phyloP scores from a whole-genome alignment of 2,113 vertebrate genomes.

The Ageneiosus marmoratus region DNA sequence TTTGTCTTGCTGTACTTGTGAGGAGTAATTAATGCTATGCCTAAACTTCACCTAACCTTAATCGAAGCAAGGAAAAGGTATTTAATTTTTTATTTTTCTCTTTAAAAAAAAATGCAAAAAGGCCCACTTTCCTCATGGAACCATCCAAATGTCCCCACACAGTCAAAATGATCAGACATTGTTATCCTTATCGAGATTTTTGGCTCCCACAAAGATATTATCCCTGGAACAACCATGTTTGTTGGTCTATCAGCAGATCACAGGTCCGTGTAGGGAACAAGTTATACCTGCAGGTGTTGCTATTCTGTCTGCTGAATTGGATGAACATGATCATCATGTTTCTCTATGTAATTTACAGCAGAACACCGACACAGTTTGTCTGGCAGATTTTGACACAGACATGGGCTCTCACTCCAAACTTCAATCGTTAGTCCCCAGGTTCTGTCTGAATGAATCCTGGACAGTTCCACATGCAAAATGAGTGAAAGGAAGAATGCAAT shows the following conservation, averaged over 20 bases:
- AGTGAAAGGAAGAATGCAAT: background rate
- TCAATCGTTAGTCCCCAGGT: background rate
- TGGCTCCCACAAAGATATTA: no score
- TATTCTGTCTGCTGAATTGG: constrained; percentile 15
- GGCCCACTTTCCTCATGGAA: no score
- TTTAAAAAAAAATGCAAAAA: no score
- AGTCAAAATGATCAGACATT: no score
- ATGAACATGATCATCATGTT: background rate
- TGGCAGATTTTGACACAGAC: background rate
- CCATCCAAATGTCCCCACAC: no score
- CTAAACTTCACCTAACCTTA: no score
- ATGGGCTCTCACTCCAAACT: background rate
- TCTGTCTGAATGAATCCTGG: background rate
- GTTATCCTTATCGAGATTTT: no score
- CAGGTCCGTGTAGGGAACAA: constrained; percentile 5
- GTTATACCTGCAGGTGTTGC: constrained; percentile 8
- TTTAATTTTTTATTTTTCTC: no score
- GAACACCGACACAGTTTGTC: background rate
- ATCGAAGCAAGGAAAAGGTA: no score
- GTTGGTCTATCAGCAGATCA: constrained; percentile 20
- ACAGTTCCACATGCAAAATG: background rate
- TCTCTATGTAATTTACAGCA: background rate
- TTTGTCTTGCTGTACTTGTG: no score
- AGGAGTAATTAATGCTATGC: no score
- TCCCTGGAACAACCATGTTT: constrained; percentile 9